Evolutionary conservation across 2,797 vertebrate species (phyloP).

Genomic region (Lepidocolaptes lacrymiger): DNA sequence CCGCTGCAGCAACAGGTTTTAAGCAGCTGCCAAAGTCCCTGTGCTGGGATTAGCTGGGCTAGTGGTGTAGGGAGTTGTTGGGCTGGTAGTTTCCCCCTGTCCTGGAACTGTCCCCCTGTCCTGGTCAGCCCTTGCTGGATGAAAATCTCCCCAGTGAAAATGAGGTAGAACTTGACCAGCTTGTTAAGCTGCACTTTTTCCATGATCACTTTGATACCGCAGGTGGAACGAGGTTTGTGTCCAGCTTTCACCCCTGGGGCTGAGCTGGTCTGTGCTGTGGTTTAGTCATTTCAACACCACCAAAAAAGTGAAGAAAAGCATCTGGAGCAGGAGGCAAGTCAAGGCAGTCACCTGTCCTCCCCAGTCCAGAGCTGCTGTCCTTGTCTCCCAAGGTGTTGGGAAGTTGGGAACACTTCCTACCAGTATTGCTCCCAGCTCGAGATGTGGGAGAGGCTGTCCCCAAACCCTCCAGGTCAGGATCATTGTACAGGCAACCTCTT

Average conservation of each 20-base stretch:
- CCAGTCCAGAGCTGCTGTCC: not conserved
- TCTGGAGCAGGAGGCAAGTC: not conserved
- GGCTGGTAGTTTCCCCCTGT: not conserved
- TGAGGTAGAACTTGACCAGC: constrained; percentile 30
- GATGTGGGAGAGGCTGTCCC: not conserved
- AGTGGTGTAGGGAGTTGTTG: not conserved
- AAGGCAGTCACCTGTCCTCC: not conserved
- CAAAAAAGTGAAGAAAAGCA: not conserved
- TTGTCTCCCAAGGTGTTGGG: not conserved
- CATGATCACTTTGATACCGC: not conserved
- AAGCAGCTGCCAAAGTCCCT: not conserved
- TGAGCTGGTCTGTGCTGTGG: not conserved
- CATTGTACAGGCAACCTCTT: accelerated
- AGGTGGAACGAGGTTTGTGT: not conserved
- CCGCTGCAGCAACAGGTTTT: constrained; percentile 46
- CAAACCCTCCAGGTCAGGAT: accelerated
- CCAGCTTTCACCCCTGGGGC: not conserved
- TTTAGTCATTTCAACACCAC: not conserved
- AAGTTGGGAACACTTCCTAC: not conserved
- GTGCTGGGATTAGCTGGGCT: not conserved
- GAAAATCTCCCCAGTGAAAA: not conserved
- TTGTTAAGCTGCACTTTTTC: not conserved
- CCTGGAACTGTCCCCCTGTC: not conserved
- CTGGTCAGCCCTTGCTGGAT: not conserved
- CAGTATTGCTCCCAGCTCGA: not conserved